Percentiles rank a stretch among this genome's conserved stretches.
Conservation (phyloP, 2,113 vertebrate genomes). For the Sylvilagus bachmani region DNA sequence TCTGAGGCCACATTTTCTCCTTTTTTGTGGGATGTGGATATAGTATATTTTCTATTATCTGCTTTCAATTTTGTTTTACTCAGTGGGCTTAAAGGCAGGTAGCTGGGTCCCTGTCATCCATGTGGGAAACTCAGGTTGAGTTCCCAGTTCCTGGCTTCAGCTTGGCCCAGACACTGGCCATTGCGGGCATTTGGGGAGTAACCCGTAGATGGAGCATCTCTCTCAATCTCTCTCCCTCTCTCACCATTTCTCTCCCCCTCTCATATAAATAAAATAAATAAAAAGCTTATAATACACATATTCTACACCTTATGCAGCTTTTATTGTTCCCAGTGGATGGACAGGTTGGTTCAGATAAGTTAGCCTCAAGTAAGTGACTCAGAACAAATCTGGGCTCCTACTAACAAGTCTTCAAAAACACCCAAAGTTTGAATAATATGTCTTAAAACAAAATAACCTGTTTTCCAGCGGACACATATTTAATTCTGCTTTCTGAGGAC, state of each 20-base stretch:
- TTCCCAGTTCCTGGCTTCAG: no score
- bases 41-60: background rate
- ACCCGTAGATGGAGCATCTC: no score
- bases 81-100: background rate
- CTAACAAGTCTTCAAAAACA: background rate
- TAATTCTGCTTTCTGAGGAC: background rate
- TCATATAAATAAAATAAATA: no score
- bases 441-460: constrained; percentile 36
- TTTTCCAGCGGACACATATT: background rate
- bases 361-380: background rate
- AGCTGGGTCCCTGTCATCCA: no score
- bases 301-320: background rate
- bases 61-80: constrained; percentile 3
- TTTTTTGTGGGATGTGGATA: background rate
- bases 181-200: no score
- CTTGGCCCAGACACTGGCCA: no score
- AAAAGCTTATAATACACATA: no score
- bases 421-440: background rate
- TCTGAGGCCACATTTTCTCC: no score
- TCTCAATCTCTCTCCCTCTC: no score
- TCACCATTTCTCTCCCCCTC: no score
- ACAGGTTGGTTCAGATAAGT: background rate
- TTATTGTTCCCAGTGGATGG: background rate
- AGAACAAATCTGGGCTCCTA: background rate
- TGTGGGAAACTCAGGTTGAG: no score